Base-by-base conservation (phyloP, 1,140 invertebrate genomes). In the Pissodes strobi region DNA sequence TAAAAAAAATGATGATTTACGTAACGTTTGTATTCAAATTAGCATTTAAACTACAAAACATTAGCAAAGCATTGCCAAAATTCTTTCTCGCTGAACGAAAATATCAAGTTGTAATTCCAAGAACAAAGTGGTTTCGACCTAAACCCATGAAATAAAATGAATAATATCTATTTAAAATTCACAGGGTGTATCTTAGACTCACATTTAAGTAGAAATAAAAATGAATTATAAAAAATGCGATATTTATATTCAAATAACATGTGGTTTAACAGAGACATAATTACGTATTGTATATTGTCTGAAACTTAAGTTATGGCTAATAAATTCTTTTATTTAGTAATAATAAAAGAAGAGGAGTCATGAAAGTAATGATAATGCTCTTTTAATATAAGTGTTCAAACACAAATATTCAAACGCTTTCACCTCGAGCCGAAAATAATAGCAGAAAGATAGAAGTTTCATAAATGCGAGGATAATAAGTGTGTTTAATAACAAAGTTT, bases 221-320 rank as follows among this genome's bases (percentile, higher is more conserved):
- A 46, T 58, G 46, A 45, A 58, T 58, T 58, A 30, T 19, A 25
- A 49, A 49, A 49, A 49, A 17, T n/a, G 39, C 53, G 19, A 56
- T 56, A 58, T 58, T 58, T 58, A 46, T 58, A 58, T 58, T 58
- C 56, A 46, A 46, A 58, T 58, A 21, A 46, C 56, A 58, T 46
- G 23, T 46, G 56, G 8, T 18, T 34, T 19, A 43, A 43, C 34
- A 22, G 21, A 46, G 38, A 58, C 56, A 46, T 58, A 58, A 58
- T 58, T 58, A 58, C 23, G 43, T 19, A 58, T 58, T 58, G 41
- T 58, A 58, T 58, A 58, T 45, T 58, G 56, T 46, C 43, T 58
- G 39, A n/a, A 4, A 19, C 39, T 23, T 30, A 46, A 58, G 43
- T 58, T 58, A 58, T 58, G 56, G 56, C 41, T 18, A 39, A 41